Evolutionary conservation across 30 jellyfish, hydroid and myxozoan genomes (phyloP).

Genomic region (Aurelia sp.): DNA sequence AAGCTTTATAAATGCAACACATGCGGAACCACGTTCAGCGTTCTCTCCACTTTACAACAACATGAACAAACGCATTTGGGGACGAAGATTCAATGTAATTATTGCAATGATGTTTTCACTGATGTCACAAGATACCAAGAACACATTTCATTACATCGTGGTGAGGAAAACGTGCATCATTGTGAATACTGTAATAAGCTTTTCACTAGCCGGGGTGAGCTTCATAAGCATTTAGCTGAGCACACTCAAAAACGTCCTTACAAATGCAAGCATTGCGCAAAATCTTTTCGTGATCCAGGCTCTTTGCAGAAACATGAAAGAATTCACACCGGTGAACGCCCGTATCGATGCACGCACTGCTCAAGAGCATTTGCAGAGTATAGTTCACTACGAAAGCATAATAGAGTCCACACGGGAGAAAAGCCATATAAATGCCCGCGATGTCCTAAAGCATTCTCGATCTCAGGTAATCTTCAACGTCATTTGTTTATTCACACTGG

Average conservation of each 20-base stretch:
- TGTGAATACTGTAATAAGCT: constrained; percentile 86
- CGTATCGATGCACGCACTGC: constrained; percentile 82
- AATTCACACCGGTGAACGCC: constrained; percentile 97
- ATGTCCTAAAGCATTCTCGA: constrained; percentile 94
- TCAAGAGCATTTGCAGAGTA: constrained; percentile 93
- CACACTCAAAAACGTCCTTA: constrained; percentile 97
- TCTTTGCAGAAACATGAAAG: constrained; percentile 93
- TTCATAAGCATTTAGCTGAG: constrained; percentile 84
- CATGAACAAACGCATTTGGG: constrained; percentile 83
- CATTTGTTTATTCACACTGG: constrained; percentile 95
- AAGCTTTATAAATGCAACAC: constrained; percentile 76
- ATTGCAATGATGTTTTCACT: constrained; percentile 77
- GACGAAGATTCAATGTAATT: constrained; percentile 77
- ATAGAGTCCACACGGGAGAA: constrained; percentile 93
- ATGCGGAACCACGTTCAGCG: constrained; percentile 91
- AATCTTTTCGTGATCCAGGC: constrained; percentile 97
- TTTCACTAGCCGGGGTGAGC: constrained; percentile 95
- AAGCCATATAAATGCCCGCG: constrained; percentile 90
- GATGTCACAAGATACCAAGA: constrained; percentile 60
- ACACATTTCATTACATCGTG: constrained; percentile 91
- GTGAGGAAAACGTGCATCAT: constrained; percentile 91
- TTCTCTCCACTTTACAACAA: constrained; percentile 81
- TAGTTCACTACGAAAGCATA: constrained; percentile 89
- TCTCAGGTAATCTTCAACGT: constrained; percentile 95
- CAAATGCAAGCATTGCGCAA: constrained; percentile 86